Base-by-base conservation (phyloP, 2,113 vertebrate genomes). In the Aepyceros melampus region DNA sequence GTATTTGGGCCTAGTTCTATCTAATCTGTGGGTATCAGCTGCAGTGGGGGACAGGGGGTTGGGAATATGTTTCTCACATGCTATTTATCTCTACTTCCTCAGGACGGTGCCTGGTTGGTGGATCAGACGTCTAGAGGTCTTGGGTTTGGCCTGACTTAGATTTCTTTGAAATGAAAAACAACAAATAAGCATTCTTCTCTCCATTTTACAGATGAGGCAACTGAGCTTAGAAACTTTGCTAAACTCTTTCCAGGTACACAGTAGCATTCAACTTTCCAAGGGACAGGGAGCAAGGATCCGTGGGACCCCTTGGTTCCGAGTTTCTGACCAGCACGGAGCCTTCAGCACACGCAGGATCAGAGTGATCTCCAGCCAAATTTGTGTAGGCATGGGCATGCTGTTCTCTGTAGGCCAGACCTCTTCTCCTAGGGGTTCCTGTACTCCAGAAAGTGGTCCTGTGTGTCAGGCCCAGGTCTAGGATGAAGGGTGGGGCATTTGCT, bases 151-250 rank as follows among this genome's bases (percentile, higher is more conserved):
- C 55, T 3, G 23, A 89, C 36, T 78, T 51, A 33, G 71, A 64
- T 89, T 43, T 92, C 55, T 87, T 90, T 51, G 71, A 56, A 62
- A 82, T 51, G n/a, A 82, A 78, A 82, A 94, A 5, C 49, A 92
- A 33, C 33, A 49, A n/a, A 43, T 27, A 56, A 74, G 43, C n/a
- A 15, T 64, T 58, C 25, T 13, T 91, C n/a, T 91, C 27, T 84
- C 56, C 49, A 51, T 94, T 53, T 92, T 71, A 60, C 36, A 64
- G 71, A 58, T 15, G 31, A 94, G 81, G 58, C 45, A 55, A 13
- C 78, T 49, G 94, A 74, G 9, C 33, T 89, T 55, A 53, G 79
- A 36, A 51, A 89, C 76, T 23, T 85, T 21, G 58, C 17, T 25
- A 31, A 43, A 31, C 58, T 90, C 16, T 79, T 94, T 45, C 17